phyloP scores from a whole-genome alignment of 2,888 invertebrate species.

The Lithophane semibrunnea region DNA sequence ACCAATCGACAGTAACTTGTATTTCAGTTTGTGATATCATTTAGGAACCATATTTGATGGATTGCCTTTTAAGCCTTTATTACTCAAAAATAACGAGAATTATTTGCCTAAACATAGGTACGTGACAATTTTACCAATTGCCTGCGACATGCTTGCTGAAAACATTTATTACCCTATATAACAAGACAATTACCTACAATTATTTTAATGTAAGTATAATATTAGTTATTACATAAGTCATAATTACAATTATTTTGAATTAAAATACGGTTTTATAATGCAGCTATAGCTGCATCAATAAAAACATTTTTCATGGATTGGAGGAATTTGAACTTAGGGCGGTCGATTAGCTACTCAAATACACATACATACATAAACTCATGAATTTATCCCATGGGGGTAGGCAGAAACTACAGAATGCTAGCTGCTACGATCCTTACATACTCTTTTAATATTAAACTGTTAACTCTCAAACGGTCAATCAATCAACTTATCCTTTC shows the following conservation, averaged over 20 bases:
- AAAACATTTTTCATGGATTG: neutral
- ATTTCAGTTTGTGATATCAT: constrained; percentile 40
- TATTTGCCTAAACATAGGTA: neutral
- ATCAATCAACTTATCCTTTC: neutral
- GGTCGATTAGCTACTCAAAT: neutral
- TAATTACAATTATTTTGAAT: constrained; percentile 11
- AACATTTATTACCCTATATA: constrained; percentile 12
- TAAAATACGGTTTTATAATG: constrained; percentile 8
- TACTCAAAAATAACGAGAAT: constrained; percentile 4
- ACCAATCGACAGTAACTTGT: constrained; percentile 6
- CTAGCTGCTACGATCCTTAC: neutral
- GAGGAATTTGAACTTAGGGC: neutral
- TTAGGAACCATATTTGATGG: constrained; percentile 24
- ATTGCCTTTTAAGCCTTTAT: constrained; percentile 12
- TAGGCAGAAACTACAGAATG: too few relatives aligned
- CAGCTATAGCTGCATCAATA: neutral
- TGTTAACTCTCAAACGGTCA: neutral
- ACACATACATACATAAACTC: neutral
- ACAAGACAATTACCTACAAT: constrained; percentile 36
- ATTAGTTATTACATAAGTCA: constrained; percentile 17
- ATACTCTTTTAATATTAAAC: neutral
- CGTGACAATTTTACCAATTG: constrained; percentile 20
- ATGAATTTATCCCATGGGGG: neutral
- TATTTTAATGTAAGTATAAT: constrained; percentile 29
- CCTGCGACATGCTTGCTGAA: constrained; percentile 36